Evolutionary conservation across 2,797 vertebrate species (phyloP), one percentile per base, ranked within the genome.

Genomic region (Salmo trutta): DNA sequence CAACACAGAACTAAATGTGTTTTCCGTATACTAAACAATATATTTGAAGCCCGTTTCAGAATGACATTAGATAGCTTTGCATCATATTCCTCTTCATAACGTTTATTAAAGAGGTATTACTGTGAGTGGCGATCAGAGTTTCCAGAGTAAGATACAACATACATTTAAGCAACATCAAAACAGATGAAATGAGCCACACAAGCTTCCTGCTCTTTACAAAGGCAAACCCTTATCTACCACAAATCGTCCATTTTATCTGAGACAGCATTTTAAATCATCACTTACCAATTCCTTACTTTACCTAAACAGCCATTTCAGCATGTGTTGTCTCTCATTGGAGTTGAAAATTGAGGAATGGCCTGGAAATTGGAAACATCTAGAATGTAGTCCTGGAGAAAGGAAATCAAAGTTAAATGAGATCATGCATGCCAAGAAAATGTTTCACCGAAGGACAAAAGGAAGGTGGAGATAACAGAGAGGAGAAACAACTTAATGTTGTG

Each of bases 351-450:
- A 89, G 90, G 91, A 93, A 93, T 91, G 91, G 77, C 81, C 90
- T 93, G 92, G 91, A 94, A 95, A 94, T 93, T 93, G 93, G 89
- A 95, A 94, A 90, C 93, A 93, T 93, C 81, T 85, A 91, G 84
- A 89, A 89, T 90, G 91, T 78, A 83, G 90, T 93, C 91, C 91
- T 91, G 88, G 90, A 94, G 91, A 92, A 93, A 92, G 93, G 91
- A 94, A 94, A 93, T 93, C 92, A 94, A 94, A 93, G 93, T 93
- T 91, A 95, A 94, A 93, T 93, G 92, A 94, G 91, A 94, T 94
- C 93, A 94, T 93, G 93, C 92, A 91, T 94, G 94, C 93, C 93
- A 94, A 88, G 89, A 87, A 87, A 91, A 91, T 87, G 91, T 93
- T 94, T 95, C 87, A 94, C 93, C 92, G 94, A 93, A 91, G 94